Evolutionary conservation across 2,797 vertebrate species (phyloP), one percentile per base, ranked within the genome.

Genomic region (Halcyon smyrnensis): DNA sequence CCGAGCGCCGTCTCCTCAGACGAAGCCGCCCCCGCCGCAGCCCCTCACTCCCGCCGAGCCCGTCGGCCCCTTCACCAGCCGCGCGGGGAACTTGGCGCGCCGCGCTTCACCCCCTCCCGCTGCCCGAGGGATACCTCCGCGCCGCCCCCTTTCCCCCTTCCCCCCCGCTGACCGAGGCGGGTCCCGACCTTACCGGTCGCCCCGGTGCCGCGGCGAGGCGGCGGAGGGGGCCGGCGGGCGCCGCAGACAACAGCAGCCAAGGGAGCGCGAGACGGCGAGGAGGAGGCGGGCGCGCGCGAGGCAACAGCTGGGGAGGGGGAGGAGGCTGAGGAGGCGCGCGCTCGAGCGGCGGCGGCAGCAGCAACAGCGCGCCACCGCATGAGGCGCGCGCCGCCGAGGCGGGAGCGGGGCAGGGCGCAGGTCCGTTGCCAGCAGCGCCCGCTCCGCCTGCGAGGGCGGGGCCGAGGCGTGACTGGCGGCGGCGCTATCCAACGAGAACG

Each of bases 401-500:
- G 27, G 51, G 80, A 84, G 63, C 25, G 71, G n/a, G 43, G 28
- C 63, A 11, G 7, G 11, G 30, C 3, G 13, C n/a, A 1, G n/a
- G 25, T 15, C n/a, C 4, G 39, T 19, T 19, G 74, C 75, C 64
- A 46, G 46, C 37, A 36, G 59, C 15, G 10, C 6, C 17, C 32
- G 30, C 43, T 12, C 34, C 30, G 25, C 63, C 36, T 5, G 6
- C 5, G 7, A 1, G 9, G 69, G 51, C 1, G 41, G 56, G 36
- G 21, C 2, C 3, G 1, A 7, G 2, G 0, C 2, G 5, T 45
- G 76, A 94, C 11, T 15, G 71, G 19, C 46, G 28, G 21, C 1
- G 0, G 1, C 8, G 0, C 6, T 3, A 6, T 0, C 85, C 63
- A 88, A 83, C 1, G 19, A 45, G 11, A 67, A 50, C 0, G 4